Conservation (phyloP, 2,113 vertebrate genomes). For the Entelurus aequoreus region DNA sequence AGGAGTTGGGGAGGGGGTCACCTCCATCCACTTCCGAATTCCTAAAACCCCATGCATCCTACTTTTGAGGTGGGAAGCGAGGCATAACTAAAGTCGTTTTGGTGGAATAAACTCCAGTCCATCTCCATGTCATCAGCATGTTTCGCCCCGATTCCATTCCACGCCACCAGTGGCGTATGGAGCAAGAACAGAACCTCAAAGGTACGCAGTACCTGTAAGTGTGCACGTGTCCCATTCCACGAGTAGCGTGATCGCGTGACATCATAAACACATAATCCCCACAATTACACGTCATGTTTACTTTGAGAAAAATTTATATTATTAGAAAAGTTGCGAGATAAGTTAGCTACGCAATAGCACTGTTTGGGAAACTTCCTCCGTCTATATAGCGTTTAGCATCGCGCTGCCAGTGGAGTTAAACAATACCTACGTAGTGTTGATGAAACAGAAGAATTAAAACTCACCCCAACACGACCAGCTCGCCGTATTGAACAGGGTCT, state of each 20-base stretch:
- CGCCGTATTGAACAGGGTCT: conserved; percentile 92
- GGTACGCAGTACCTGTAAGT: conserved; percentile 25
- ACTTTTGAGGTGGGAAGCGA: conserved; percentile 38
- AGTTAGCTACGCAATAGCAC: conserved; percentile 7
- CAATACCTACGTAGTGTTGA: neutral
- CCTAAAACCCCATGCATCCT: conserved; percentile 58
- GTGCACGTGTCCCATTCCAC: conserved; percentile 56
- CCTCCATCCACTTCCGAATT: conserved; percentile 70
- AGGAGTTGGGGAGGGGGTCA: conserved; percentile 44
- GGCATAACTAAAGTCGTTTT: conserved; percentile 6
- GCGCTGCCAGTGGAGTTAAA: neutral
- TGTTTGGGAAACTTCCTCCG: conserved; percentile 37
- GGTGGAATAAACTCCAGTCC: neutral
- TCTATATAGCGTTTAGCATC: neutral
- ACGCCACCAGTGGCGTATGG: neutral
- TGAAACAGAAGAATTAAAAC: conserved; percentile 34
- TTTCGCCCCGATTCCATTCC: neutral
- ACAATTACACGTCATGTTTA: neutral
- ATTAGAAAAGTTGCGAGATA: conserved; percentile 5
- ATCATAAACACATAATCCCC: too few species aligned
- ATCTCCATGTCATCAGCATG: too few species aligned
- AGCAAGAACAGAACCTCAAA: conserved; percentile 9
- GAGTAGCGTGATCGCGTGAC: conserved; percentile 61
- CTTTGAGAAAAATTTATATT: neutral
- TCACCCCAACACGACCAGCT: conserved; percentile 93